Conservation (phyloP, 2,113 vertebrate genomes). For the Ceyx margarethae region DNA sequence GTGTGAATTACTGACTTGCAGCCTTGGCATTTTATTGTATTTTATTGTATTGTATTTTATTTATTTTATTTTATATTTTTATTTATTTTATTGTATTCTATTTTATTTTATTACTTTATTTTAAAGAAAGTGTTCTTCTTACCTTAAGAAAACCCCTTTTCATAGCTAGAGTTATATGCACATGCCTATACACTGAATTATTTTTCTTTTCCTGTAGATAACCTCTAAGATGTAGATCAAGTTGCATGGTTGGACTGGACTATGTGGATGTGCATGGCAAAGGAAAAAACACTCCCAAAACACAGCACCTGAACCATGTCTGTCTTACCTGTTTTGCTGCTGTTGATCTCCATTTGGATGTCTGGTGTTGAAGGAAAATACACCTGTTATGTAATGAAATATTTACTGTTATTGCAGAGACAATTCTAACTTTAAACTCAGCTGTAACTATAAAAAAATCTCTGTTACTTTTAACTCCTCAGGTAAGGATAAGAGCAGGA, state of each 20-base stretch:
- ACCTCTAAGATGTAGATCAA: not conserved
- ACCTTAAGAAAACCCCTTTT: not conserved
- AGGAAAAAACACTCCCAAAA: not conserved
- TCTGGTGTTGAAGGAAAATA: not conserved
- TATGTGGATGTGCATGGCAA: not conserved
- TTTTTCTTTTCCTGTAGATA: not conserved
- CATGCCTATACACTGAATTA: not conserved
- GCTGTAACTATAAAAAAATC: too few species aligned
- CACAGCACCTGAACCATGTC: not conserved
- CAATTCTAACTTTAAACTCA: not conserved
- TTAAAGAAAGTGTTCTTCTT: not conserved
- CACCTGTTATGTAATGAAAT: not conserved
- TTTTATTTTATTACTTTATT: not conserved
- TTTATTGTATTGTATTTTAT: too few species aligned
- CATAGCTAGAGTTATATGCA: not conserved
- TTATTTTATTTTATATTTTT: not conserved
- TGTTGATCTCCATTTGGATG: not conserved
- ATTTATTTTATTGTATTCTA: not conserved
- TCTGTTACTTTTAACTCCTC: not conserved
- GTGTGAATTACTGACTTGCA: not conserved
- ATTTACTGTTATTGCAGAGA: not conserved
- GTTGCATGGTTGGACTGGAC: not conserved
- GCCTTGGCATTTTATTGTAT: not conserved
- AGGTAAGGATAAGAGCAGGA: not conserved
- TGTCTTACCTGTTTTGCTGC: not conserved